Evolutionary conservation across 2,888 invertebrate genomes (phyloP), one percentile per base, ranked within the genome.

Genomic region (Frankliniella fusca): DNA sequence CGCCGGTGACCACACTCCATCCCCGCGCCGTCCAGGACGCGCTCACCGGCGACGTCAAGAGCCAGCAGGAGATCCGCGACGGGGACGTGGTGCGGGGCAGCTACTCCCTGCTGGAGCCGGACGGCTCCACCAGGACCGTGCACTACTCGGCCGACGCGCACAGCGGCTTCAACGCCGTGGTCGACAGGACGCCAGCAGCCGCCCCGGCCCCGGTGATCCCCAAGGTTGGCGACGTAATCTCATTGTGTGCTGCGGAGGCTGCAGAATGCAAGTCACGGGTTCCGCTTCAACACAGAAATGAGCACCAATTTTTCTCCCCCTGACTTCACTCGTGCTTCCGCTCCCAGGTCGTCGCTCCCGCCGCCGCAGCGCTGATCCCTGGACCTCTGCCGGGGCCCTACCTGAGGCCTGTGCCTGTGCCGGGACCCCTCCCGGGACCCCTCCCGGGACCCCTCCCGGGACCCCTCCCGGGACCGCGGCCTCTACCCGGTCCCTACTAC

Each of bases 101-200:
- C 83, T 91, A 91, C 87, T 89, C 89, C 70, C 86, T 91, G 28
- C 88, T 89, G 81, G 91, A 91, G 86, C 88, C 91, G 83, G 91
- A 91, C 84, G 91, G 91, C 84, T 90, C 90, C 81, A 87, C 89
- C 83, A 88, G 91, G 84, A 87, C 89, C 85, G 91, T 91, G 23
- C 90, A 91, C 85, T 91, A 91, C 87, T 90, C 90, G 81, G 90
- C 91, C 80, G 90, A 91, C 87, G 90, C 90, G 61, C 88, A 90
- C 82, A 89, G 90, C 85, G 91, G 91, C 81, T 91, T 91, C 89
- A 91, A 91, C 85, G 91, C 91, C 82, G 89, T 91, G 65, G 91
- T 91, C 15, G 89, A 88, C 85, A 83, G 83, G 84, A 80, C 81
- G 38, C 83, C 83, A 38, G 83, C 83, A 84, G 80, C 82, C 84